phyloP scores from a whole-genome alignment of 2,797 vertebrate genomes.

The Scolopax rusticola region DNA sequence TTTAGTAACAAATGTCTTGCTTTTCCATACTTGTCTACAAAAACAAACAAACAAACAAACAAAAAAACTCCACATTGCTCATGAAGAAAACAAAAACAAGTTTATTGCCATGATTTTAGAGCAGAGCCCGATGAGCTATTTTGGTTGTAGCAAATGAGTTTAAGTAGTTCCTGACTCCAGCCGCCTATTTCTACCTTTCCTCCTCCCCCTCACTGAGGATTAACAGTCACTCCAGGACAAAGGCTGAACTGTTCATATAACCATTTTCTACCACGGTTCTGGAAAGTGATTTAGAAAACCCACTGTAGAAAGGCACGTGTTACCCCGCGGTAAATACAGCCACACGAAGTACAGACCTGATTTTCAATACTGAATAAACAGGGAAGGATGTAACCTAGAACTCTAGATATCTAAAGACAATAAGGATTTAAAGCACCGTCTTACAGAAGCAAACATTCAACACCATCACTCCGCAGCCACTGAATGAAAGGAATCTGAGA shows the following conservation, averaged over 20 bases:
- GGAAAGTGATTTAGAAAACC: not conserved
- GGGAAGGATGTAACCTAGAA: not conserved
- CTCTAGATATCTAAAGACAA: fast-evolving
- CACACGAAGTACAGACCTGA: not conserved
- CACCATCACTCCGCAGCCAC: not conserved
- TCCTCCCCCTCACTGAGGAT: not conserved
- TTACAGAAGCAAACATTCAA: not conserved
- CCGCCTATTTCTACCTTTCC: not conserved
- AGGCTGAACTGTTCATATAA: not conserved
- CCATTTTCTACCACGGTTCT: not conserved
- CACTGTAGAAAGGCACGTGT: not conserved
- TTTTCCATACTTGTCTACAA: not conserved
- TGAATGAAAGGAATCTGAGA: not conserved
- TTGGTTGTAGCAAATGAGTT: fast-evolving
- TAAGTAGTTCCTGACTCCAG: not conserved
- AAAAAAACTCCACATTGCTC: not conserved
- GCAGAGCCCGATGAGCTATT: not conserved
- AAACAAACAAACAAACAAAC: not conserved
- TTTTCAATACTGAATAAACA: not conserved
- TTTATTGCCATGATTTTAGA: not conserved
- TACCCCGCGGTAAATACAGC: not conserved
- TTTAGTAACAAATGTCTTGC: not conserved
- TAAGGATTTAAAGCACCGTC: not conserved
- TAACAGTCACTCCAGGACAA: not conserved
- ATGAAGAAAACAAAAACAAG: not conserved